Percentiles rank a stretch among this genome's conserved stretches.
These are phyloP conservation scores for Tetramorium simillimum DNA, from an alignment of 1,140 invertebrate genomes.

Conservation along the genomic window DNA sequence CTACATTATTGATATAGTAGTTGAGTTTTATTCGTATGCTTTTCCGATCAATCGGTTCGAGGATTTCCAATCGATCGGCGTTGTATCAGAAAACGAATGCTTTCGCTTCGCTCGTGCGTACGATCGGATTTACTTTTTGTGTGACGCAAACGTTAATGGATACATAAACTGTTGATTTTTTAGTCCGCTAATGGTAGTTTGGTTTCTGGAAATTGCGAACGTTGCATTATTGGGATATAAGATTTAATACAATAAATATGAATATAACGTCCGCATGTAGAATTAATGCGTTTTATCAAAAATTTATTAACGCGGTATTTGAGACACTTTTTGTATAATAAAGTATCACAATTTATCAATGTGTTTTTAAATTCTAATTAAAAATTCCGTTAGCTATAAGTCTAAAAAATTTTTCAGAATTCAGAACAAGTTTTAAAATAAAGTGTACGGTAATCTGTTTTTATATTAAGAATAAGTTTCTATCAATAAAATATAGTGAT, in stretches of 20 bases:
- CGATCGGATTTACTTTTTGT: conserved; percentile 47
- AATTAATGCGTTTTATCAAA: background rate
- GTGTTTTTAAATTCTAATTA: background rate
- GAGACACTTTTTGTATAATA: background rate
- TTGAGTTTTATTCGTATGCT: conserved; percentile 24
- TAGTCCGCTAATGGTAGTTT: background rate
- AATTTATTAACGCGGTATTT: background rate
- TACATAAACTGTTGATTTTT: conserved; percentile 18
- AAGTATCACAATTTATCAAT: background rate
- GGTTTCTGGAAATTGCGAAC: background rate
- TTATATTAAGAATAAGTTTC: background rate
- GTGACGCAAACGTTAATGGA: conserved; percentile 37
- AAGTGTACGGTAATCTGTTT: background rate
- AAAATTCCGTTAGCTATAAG: background rate
- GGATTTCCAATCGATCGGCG: conserved; percentile 31
- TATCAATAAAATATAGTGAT: background rate
- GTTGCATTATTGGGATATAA: conserved; percentile 18
- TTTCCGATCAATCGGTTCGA: conserved; percentile 5
- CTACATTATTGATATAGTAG: conserved; percentile 21
- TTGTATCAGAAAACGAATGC: conserved; percentile 44
- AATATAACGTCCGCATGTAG: background rate
- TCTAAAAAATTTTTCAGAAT: background rate
- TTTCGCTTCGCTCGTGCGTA: conserved; percentile 25
- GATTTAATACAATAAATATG: conserved; percentile 12
- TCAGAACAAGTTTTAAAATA: background rate